Percentiles rank a stretch among this genome's conserved stretches.
phyloP scores from a whole-genome alignment of 2,888 invertebrate genomes.

The Chaetogeoica ovagalla region DNA sequence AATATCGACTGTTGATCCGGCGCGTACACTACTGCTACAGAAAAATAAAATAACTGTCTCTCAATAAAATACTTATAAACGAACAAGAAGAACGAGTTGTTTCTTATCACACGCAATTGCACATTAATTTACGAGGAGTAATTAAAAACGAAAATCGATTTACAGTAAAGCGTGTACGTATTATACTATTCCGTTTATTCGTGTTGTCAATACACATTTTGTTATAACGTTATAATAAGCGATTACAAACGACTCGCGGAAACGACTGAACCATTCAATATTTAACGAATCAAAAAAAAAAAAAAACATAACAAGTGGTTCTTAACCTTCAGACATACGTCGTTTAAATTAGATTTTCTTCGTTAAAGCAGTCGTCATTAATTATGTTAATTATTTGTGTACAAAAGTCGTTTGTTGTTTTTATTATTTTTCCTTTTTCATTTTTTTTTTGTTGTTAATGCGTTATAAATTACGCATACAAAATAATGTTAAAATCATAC shows the following conservation, averaged over 20 bases:
- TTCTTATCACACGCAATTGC: neutral
- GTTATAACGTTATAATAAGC: neutral
- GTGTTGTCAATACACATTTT: no score
- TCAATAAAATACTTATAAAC: neutral
- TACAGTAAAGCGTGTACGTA: neutral
- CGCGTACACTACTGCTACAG: neutral
- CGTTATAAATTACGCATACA: no score
- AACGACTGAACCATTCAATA: slow-evolving; percentile 23
- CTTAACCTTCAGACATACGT: slow-evolving; percentile 27
- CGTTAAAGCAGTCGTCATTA: slow-evolving; percentile 2
- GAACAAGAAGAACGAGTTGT: neutral
- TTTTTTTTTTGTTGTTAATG: no score
- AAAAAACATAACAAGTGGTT: slow-evolving; percentile 5
- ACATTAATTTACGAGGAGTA: neutral
- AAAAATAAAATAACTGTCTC: neutral
- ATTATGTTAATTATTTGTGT: neutral
- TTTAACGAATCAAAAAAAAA: neutral
- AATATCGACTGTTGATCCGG: no score
- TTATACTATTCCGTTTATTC: neutral
- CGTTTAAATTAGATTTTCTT: slow-evolving; percentile 2
- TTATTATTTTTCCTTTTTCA: no score
- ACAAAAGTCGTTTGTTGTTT: neutral
- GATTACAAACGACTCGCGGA: neutral
- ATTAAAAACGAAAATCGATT: neutral
- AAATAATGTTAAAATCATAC: no score